Evolutionary conservation across 2,888 invertebrate genomes (phyloP), one percentile per base, ranked within the genome.

Genomic region (Dendrolimus houi): DNA sequence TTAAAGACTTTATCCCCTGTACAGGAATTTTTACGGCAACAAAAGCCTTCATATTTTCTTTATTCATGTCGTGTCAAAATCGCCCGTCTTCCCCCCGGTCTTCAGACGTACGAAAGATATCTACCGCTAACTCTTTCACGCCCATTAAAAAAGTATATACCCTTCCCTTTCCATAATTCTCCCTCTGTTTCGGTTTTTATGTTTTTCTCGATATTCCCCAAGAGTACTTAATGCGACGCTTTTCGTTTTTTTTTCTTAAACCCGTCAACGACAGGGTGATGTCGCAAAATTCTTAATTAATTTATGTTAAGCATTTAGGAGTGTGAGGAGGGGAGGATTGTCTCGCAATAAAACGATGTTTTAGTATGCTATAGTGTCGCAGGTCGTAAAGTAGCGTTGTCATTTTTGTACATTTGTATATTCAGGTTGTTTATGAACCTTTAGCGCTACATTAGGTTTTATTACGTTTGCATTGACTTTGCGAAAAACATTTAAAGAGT

Each of bases 1-100:
- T 88, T 89, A 87, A 90, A 88, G 86, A 89, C 88, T 88, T 89
- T 86, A 89, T 88, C 87, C 87, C 84, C 77, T 81, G 83, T 86
- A 82, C 82, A 83, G 87, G 88, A 90, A 88, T 90, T 89, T 89
- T 89, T 90, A 89, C 87, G 85, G 85, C 77, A 86, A 87, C 86
- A 86, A 87, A 87, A 87, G 85, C 88, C 80, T 83, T 88, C 87
- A 89, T 90, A 90, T 90, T 89, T 90, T 89, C 88, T 89, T 89
- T 88, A 87, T 87, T 87, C 87, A 83, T 83, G 72, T 83, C 87
- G 86, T 85, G 85, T 87, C 85, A 85, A 85, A 87, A 85, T 87
- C 84, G 82, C 77, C 83, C 79, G 74, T 68, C 74, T 74, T 79
- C 70, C 73, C 81, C 84, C 79, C 6, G 59, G 55, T 77, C 79